A percentile compares a stretch with the other conserved stretches of the same genome.
Evolutionary conservation across 2,888 invertebrate species (phyloP).

Genomic region (Nowickia ferox): DNA sequence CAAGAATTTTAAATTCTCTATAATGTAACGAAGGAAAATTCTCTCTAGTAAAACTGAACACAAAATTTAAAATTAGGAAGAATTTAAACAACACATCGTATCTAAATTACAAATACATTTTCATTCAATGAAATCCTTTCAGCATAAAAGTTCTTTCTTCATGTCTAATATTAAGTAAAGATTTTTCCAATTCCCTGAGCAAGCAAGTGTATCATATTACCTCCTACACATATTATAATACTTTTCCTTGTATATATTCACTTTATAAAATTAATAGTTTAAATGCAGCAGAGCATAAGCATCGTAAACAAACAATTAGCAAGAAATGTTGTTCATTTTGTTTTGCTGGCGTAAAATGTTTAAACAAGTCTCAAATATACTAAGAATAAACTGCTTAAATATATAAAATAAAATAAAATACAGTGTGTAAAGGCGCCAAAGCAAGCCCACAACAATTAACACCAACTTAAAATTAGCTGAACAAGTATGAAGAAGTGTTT

Average conservation of each 20-base stretch:
- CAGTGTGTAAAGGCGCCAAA: slow-evolving; percentile 49
- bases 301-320: slow-evolving; percentile 62
- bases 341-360: slow-evolving; percentile 44
- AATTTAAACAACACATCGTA: too few relatives aligned
- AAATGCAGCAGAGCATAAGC: slow-evolving; percentile 32
- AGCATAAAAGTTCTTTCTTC: not conserved
- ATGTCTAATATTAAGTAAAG: not conserved
- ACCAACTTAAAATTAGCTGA: slow-evolving; percentile 70
- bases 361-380: slow-evolving; percentile 34
- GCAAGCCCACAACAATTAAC: slow-evolving; percentile 69
- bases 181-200: not conserved
- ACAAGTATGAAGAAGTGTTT: slow-evolving; percentile 43
- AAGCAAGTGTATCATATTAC: not conserved
- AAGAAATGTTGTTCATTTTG: slow-evolving; percentile 57
- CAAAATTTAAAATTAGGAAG: too few relatives aligned
- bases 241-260: not conserved
- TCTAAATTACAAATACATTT: not conserved
- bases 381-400: slow-evolving; percentile 11
- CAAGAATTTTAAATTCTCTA: too few relatives aligned
- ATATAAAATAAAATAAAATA: slow-evolving; percentile 13
- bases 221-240: not conserved
- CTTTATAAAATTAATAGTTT: slow-evolving; percentile 38
- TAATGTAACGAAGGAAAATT: too few relatives aligned
- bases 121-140: not conserved
- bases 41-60: too few relatives aligned